Conservation (phyloP, 2,888 invertebrate species). For the Mythimna loreyi region DNA sequence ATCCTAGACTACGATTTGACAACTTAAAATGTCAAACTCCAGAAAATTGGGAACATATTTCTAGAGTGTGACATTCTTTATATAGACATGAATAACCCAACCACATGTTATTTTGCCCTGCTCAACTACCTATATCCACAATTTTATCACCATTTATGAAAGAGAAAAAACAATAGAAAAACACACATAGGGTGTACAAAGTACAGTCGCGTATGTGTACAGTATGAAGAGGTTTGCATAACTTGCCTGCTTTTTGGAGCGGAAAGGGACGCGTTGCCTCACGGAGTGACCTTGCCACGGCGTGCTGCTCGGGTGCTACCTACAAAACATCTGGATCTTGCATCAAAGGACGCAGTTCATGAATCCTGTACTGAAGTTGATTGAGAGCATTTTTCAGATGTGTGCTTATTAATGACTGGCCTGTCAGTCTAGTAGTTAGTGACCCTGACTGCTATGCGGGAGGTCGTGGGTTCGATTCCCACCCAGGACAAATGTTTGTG, state of each 20-base stretch:
- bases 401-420: too few species aligned
- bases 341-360: constrained; percentile 47
- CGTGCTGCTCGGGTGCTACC: constrained; percentile 59
- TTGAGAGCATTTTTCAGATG: constrained; percentile 10
- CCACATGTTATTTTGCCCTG: background rate
- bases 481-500: too few species aligned
- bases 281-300: constrained; percentile 81
- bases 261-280: constrained; percentile 87
- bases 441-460: too few species aligned
- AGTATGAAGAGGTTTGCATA: constrained; percentile 80
- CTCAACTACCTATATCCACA: background rate
- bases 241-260: constrained; percentile 87
- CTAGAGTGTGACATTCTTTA: too few species aligned
- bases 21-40: too few species aligned
- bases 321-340: constrained; percentile 65
- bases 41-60: too few species aligned
- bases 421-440: too few species aligned
- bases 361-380: constrained; percentile 11
- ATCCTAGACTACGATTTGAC: too few species aligned
- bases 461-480: too few species aligned
- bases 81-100: too few species aligned
- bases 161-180: constrained; percentile 39
- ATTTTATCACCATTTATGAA: constrained; percentile 4
- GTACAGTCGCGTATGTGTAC: constrained; percentile 43
- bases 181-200: constrained; percentile 44